Evolutionary conservation across 2,888 invertebrate genomes (phyloP), one percentile per base, ranked within the genome.

Genomic region (Lochmaea capreae): DNA sequence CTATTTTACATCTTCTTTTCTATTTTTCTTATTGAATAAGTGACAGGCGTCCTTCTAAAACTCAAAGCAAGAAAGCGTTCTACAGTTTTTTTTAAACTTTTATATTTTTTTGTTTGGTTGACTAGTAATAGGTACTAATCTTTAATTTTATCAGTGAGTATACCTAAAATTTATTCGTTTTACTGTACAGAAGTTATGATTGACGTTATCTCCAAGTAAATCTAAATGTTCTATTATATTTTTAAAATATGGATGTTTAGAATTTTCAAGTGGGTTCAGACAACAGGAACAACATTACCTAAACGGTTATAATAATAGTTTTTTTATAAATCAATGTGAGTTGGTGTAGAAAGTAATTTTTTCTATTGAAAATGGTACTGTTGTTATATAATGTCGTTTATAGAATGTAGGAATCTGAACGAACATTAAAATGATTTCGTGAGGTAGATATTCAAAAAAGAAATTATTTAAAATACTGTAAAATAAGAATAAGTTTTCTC

Each of bases 181-280:
- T 61, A 10, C n/a, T 68, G 22, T 62, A 68, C 61, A 68, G 67
- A 67, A 67, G 68, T 68, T 68, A 52, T 68, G 68, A 68, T 68
- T 68, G 68, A 68, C 52, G 46, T 62, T 68, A 68, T 68, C 68
- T 68, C n/a, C 39, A 61, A 68, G 68, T 33, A 62, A 59, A 68
- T 68, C 68, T 61, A 8, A 52, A 33, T 68, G 52, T 52, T 68
- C 49, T 62, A 61, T 62, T 52, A 68, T 62, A 33, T 68, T 61
- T 49, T 26, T 12, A 59, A 67, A 39, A 18, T 26, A 66, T 54
- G 26, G 33, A 14, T 65, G 16, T 22, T 65, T 22, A 16, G 12
- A 65, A 49, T 39, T 33, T 26, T 33, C 16, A 46, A 66, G 54
- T 54, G n/a, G n/a, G 52, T 54, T 52, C 54, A 46, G n/a, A 16